Evolutionary conservation across 2,113 vertebrate species (phyloP).

Genomic region (Phaetusa simplex): DNA sequence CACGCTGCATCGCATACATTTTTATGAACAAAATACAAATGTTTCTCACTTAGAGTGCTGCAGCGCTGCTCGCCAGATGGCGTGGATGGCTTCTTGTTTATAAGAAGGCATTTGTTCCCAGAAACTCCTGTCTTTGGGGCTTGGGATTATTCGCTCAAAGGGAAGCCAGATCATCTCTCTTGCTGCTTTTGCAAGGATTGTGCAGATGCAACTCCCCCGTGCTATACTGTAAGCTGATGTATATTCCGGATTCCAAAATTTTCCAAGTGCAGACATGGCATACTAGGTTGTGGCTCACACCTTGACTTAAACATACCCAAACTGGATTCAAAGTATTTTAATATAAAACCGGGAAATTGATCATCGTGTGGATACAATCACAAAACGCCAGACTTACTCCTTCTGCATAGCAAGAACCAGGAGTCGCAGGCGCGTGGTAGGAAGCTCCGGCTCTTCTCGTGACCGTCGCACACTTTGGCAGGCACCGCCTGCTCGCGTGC

Average conservation of each 20-base stretch:
- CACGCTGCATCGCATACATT: fast-evolving
- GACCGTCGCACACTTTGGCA: fast-evolving
- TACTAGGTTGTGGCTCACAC: background rate
- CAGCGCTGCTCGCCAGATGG: background rate
- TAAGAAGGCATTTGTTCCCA: background rate
- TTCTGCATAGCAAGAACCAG: fast-evolving
- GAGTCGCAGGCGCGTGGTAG: background rate
- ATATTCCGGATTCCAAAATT: fast-evolving
- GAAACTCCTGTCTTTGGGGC: background rate
- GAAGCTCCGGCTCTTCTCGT: background rate
- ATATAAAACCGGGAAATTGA: fast-evolving
- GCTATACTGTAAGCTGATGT: fast-evolving
- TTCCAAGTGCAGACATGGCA: fast-evolving
- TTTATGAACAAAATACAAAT: background rate
- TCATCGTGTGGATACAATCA: fast-evolving
- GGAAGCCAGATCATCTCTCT: background rate
- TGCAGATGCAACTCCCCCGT: fast-evolving
- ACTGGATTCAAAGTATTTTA: background rate
- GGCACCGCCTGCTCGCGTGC: fast-evolving
- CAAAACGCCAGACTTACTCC: background rate
- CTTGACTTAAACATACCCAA: background rate
- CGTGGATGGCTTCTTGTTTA: background rate
- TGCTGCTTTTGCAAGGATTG: background rate
- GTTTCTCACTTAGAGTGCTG: background rate
- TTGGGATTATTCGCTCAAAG: background rate